These are phyloP conservation scores for Athene cunicularia DNA, from an alignment of 2,113 vertebrate species.

Conservation along the genomic window DNA sequence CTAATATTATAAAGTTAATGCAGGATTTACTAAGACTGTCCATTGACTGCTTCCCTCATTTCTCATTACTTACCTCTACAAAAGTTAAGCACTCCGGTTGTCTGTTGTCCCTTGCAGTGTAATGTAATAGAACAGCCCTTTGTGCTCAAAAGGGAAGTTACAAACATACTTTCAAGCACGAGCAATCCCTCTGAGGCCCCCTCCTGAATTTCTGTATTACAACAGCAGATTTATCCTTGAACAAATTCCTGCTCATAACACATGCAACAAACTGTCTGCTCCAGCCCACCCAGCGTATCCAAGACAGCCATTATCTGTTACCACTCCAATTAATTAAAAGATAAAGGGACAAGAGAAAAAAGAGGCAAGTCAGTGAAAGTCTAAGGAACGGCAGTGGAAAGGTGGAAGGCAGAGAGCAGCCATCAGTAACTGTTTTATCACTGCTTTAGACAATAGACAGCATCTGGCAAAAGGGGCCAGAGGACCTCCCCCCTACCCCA, in stretches of 20 bases:
- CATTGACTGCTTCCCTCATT: not conserved
- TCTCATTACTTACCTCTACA: not conserved
- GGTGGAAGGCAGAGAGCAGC: not conserved
- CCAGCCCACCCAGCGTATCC: not conserved
- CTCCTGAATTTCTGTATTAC: not conserved
- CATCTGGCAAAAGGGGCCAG: not conserved
- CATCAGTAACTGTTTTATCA: not conserved
- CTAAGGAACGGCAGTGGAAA: not conserved
- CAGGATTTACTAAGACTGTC: not conserved
- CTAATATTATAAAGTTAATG: not conserved
- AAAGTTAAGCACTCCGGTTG: not conserved
- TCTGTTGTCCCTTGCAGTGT: not conserved
- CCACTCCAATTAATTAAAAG: not conserved
- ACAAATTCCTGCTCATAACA: not conserved
- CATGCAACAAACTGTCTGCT: fast-evolving
- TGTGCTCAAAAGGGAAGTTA: not conserved
- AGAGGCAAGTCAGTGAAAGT: not conserved
- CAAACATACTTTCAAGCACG: not conserved
- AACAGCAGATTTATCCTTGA: not conserved
- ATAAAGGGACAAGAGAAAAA: not conserved
- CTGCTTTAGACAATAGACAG: not conserved
- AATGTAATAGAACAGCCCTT: not conserved
- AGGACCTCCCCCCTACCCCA: fast-evolving
- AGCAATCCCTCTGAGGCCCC: not conserved
- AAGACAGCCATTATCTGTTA: not conserved